A percentile compares a stretch with the other conserved stretches of the same genome.
These are phyloP conservation scores for Adelphocoris suturalis DNA, from an alignment of 2,888 invertebrate species.

Conservation along the genomic window DNA sequence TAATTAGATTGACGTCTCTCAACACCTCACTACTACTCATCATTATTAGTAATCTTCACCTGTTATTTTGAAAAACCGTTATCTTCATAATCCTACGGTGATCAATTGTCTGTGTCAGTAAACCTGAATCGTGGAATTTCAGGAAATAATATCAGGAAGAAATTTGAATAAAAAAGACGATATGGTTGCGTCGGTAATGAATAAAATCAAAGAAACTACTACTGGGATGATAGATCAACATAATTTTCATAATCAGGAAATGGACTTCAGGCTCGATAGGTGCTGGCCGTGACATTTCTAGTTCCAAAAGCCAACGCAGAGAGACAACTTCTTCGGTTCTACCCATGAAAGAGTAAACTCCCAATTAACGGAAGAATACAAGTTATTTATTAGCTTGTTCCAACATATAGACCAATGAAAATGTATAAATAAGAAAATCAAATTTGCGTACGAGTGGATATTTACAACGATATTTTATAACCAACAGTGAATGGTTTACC, in stretches of 20 bases:
- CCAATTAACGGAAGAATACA: no score
- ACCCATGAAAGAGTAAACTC: no score
- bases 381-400: no score
- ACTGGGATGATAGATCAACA: not conserved
- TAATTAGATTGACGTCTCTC: no score
- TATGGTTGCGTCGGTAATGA: not conserved
- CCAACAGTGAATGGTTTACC: no score
- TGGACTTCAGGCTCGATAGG: not conserved
- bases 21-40: no score
- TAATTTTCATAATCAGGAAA: conserved; percentile 2
- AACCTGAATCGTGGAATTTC: not conserved
- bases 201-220: not conserved
- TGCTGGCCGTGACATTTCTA: conserved; percentile 21
- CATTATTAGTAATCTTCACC: no score
- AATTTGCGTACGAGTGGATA: no score
- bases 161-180: not conserved
- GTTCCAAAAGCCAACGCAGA: not conserved
- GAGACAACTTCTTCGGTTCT: not conserved
- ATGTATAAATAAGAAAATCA: no score
- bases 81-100: not conserved
- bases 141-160: not conserved
- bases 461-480: no score
- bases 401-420: no score
- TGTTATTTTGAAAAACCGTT: no score
- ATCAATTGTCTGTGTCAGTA: not conserved